phyloP scores from a whole-genome alignment of 2,113 vertebrate genomes.

The Saguinus imperator region DNA sequence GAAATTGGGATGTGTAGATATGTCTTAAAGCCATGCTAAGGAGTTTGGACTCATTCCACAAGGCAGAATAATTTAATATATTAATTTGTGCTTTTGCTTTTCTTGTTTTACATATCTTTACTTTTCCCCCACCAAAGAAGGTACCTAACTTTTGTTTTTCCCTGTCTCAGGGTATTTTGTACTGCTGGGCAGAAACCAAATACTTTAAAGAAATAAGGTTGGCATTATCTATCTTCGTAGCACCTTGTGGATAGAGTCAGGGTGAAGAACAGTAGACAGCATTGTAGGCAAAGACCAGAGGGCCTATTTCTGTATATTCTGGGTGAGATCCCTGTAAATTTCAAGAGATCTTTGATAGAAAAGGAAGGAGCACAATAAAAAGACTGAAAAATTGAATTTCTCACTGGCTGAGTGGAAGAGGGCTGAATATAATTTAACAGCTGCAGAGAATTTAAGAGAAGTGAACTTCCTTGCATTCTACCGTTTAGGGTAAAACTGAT shows the following conservation, averaged over 20 bases:
- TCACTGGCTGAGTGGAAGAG: neutral
- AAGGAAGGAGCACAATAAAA: neutral
- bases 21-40: neutral
- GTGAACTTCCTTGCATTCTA: neutral
- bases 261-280: neutral
- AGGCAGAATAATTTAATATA: slow-evolving; percentile 19
- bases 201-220: neutral
- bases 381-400: slow-evolving; percentile 1
- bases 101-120: slow-evolving; percentile 11
- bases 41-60: neutral
- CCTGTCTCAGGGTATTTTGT: neutral
- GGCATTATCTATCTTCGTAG: neutral
- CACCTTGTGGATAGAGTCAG: neutral
- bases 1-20: neutral
- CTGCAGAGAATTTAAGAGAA: slow-evolving; percentile 9
- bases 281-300: neutral
- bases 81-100: neutral
- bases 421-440: neutral
- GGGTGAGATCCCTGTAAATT: neutral
- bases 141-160: slow-evolving; percentile 12
- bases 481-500: neutral
- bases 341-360: neutral
- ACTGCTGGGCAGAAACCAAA: neutral
- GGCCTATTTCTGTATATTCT: neutral
- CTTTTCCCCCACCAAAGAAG: neutral